Evolutionary conservation across 2,113 vertebrate genomes (phyloP).

Genomic region (Engystomops pustulosus): DNA sequence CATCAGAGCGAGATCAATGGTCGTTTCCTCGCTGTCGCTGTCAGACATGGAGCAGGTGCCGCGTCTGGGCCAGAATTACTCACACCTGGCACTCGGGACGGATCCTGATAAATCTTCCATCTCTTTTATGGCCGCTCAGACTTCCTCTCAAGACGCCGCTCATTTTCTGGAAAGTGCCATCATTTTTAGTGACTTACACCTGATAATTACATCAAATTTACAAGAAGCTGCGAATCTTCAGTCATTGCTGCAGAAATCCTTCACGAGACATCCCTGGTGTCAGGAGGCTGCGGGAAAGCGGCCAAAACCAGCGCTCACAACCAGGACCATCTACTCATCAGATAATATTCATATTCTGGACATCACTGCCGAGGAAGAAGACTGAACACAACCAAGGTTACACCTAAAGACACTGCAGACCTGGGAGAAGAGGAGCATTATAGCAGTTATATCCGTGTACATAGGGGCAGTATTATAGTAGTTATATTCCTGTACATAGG

Average conservation of each 20-base stretch:
- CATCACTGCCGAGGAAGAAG: no score
- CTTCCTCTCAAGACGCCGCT: constrained; percentile 69
- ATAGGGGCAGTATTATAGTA: no score
- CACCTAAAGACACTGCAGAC: neutral
- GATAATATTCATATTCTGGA: neutral
- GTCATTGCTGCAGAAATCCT: neutral
- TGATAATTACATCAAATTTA: constrained; percentile 65
- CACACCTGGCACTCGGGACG: constrained; percentile 61
- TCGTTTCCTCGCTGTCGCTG: constrained; percentile 59
- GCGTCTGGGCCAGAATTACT: constrained; percentile 64
- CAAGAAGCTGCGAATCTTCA: no score
- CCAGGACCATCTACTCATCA: neutral
- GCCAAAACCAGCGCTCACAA: neutral
- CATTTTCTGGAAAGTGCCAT: constrained; percentile 71
- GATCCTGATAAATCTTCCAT: constrained; percentile 64
- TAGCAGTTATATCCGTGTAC: no score
- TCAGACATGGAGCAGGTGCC: constrained; percentile 59
- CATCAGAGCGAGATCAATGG: no score
- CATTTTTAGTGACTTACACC: constrained; percentile 72
- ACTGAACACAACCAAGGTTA: neutral
- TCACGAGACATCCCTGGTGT: neutral
- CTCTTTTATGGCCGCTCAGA: constrained; percentile 72
- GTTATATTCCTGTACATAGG: no score
- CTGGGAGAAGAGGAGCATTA: no score
- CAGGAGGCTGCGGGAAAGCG: neutral